Percentiles rank a stretch among this genome's conserved stretches.
Conservation (phyloP, 2,113 vertebrate species). For the Poeciliopsis turrubarensis region DNA sequence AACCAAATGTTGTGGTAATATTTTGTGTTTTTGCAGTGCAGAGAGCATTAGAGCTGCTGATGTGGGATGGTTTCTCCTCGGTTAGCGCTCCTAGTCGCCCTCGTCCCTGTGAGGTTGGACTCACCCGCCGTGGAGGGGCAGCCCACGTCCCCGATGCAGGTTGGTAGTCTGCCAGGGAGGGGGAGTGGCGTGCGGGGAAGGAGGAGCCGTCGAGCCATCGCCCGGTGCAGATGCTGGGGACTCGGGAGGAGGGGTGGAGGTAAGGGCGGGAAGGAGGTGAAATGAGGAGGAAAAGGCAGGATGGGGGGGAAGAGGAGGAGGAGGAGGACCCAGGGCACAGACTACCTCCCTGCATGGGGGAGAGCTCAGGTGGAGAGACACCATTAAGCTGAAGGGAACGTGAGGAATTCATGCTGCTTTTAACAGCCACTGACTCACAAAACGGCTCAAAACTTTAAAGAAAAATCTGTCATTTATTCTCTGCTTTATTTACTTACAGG, state of each 20-base stretch:
- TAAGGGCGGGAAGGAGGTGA: constrained; percentile 16
- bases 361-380: constrained; percentile 83
- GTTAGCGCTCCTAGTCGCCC: constrained; percentile 67
- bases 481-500: constrained; percentile 56
- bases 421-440: constrained; percentile 1
- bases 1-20: too few species aligned
- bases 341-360: constrained; percentile 85
- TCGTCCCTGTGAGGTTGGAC: constrained; percentile 73
- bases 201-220: constrained; percentile 76
- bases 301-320: neutral
- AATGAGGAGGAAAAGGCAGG: constrained; percentile 25
- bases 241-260: constrained; percentile 40
- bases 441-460: neutral
- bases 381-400: constrained; percentile 64
- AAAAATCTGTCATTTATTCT: constrained; percentile 25
- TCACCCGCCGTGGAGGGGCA: constrained; percentile 79
- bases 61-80: constrained; percentile 59
- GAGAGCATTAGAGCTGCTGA: neutral
- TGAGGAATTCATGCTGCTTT: constrained; percentile 16
- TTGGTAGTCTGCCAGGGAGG: constrained; percentile 84
- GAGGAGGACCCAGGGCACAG: constrained; percentile 67
- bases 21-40: too few species aligned
- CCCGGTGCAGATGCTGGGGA: constrained; percentile 76
- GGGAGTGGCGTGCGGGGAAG: constrained; percentile 80
- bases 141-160: constrained; percentile 80